These are phyloP conservation scores for Tinea trinotella DNA, from an alignment of 2,888 invertebrate genomes.

Conservation along the genomic window DNA sequence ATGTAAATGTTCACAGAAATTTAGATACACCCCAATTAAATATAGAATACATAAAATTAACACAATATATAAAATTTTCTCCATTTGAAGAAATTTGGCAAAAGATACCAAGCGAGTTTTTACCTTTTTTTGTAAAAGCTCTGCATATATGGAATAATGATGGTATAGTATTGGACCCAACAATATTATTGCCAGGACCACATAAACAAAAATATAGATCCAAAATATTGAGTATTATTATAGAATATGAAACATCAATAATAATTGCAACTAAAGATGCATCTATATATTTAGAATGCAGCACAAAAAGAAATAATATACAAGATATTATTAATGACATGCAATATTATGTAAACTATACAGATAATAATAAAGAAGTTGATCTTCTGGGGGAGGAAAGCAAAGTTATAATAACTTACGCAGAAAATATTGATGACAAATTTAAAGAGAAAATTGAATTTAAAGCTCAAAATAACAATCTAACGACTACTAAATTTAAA, in stretches of 20 bases:
- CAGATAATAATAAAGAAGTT: constrained; percentile 23
- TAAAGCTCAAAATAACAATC: neutral
- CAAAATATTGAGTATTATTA: no score
- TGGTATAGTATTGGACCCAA: constrained; percentile 51
- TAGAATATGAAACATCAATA: constrained; percentile 10
- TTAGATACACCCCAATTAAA: no score
- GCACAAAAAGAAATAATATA: constrained; percentile 48
- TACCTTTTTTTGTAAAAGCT: constrained; percentile 46
- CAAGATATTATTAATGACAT: constrained; percentile 52
- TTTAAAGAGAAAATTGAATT: neutral
- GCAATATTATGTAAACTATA: constrained; percentile 29
- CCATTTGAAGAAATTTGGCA: constrained; percentile 47
- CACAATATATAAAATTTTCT: constrained; percentile 43
- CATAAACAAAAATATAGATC: constrained; percentile 27
- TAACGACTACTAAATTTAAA: neutral
- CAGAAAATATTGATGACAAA: constrained; percentile 19
- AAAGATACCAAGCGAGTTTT: constrained; percentile 37
- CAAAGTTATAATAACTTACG: constrained; percentile 21
- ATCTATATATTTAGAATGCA: constrained; percentile 22
- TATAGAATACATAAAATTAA: constrained; percentile 37
- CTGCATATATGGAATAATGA: constrained; percentile 58
- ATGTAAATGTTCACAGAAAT: neutral
- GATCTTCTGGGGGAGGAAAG: constrained; percentile 41
- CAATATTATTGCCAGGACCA: constrained; percentile 40
- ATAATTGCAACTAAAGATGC: constrained; percentile 20